Percentiles rank a stretch among this genome's conserved stretches.
Conservation (phyloP, 2,113 vertebrate genomes). For the Daboia siamensis region DNA sequence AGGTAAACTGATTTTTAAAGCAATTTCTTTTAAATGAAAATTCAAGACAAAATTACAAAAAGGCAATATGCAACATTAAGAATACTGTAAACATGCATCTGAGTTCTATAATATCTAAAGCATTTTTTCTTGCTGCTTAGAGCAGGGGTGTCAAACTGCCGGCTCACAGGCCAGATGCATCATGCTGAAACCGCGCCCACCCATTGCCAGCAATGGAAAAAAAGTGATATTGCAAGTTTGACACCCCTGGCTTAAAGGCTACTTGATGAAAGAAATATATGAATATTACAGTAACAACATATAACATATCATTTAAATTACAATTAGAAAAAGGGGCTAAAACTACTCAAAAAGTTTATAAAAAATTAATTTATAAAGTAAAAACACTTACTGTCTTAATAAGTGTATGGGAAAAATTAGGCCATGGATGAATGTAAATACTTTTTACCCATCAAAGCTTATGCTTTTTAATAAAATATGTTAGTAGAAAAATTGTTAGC, state of each 20-base stretch:
- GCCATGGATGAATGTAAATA: background rate
- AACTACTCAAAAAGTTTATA: background rate
- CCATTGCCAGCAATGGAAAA: too few species aligned
- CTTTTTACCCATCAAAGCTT: background rate
- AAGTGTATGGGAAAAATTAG: background rate
- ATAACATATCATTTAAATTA: conserved; percentile 5
- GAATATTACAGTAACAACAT: conserved; percentile 16
- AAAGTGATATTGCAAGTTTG: too few species aligned
- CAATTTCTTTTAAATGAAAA: background rate
- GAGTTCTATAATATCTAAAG: background rate
- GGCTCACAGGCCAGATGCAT: too few species aligned
- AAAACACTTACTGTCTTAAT: background rate
- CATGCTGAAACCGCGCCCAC: too few species aligned
- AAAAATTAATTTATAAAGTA: background rate
- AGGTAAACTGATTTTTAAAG: background rate
- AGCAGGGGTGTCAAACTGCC: too few species aligned
- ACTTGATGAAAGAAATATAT: background rate
- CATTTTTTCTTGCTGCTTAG: too few species aligned
- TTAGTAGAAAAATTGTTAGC: background rate
- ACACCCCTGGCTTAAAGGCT: too few species aligned
- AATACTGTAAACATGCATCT: background rate
- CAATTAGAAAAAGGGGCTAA: conserved; percentile 10
- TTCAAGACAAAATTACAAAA: background rate
- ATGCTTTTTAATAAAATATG: background rate
- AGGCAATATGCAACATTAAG: background rate